Conservation (phyloP, 2,797 vertebrate species). For the Sebastolobus alascanus region DNA sequence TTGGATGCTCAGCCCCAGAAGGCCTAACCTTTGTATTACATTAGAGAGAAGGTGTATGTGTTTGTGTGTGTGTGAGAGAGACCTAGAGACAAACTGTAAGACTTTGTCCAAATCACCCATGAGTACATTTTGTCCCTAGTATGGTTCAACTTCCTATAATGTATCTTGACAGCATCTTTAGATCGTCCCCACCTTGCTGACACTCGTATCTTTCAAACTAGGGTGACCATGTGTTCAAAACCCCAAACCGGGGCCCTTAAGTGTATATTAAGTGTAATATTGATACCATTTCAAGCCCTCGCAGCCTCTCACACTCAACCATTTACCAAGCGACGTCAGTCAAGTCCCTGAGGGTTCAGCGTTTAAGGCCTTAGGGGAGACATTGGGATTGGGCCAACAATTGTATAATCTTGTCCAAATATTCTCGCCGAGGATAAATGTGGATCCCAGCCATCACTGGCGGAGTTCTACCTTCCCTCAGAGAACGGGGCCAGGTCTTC, state of each 20-base stretch:
- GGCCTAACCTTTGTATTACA: too few species aligned
- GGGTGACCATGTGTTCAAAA: background rate
- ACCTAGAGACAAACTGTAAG: background rate
- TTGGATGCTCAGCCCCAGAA: too few species aligned
- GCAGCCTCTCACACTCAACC: too few species aligned
- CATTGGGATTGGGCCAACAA: constrained; percentile 1
- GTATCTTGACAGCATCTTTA: background rate
- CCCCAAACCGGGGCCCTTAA: too few species aligned
- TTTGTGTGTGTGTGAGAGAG: background rate
- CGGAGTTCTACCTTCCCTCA: constrained; percentile 38
- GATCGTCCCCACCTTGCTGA: background rate
- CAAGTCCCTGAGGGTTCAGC: too few species aligned
- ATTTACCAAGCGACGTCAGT: too few species aligned
- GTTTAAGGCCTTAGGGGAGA: too few species aligned
- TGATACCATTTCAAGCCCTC: too few species aligned
- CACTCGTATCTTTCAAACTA: background rate
- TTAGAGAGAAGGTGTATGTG: background rate
- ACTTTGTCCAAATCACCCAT: constrained; percentile 18
- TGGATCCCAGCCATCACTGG: constrained; percentile 15
- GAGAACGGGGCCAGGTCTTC: constrained; percentile 66
- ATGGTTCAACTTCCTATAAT: background rate
- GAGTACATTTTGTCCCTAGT: background rate
- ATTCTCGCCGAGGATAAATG: constrained; percentile 16
- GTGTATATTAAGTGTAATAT: too few species aligned
- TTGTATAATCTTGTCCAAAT: constrained; percentile 13